Percentiles rank a stretch among this genome's conserved stretches.
Conservation (phyloP, 2,888 invertebrate species). For the Spodoptera exigua region DNA sequence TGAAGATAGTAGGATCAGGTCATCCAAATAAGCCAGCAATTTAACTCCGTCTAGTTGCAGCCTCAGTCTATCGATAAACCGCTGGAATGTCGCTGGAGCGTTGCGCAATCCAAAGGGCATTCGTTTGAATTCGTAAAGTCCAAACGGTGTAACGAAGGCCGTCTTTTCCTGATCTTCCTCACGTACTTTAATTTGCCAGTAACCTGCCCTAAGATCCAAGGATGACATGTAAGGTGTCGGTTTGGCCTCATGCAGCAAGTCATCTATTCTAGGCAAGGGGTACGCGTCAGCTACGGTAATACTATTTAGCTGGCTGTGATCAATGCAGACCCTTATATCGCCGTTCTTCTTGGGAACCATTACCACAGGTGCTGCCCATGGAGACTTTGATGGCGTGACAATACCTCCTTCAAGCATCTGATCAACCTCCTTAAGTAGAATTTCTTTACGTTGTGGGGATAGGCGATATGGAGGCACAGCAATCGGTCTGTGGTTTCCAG, state of each 20-base stretch:
- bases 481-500: constrained; percentile 13
- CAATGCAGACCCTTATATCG: constrained; percentile 63
- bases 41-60: too few relatives aligned
- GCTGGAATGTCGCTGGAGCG: constrained; percentile 55
- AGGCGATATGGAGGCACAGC: constrained; percentile 10
- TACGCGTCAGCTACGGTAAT: too few relatives aligned
- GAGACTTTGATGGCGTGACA: constrained; percentile 62
- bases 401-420: constrained; percentile 62
- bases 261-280: too few relatives aligned
- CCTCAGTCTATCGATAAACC: constrained; percentile 19
- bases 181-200: too few relatives aligned
- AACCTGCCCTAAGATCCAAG: too few relatives aligned
- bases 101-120: constrained; percentile 64
- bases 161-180: too few relatives aligned
- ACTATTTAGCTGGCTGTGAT: constrained; percentile 64
- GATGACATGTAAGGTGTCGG: too few relatives aligned
- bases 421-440: constrained; percentile 58
- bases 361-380: constrained; percentile 69
- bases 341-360: constrained; percentile 67
- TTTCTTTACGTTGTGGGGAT: constrained; percentile 3
- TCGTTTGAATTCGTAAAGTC: constrained; percentile 61
- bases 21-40: constrained; percentile 60
- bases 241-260: too few relatives aligned
- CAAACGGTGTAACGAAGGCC: too few relatives aligned
- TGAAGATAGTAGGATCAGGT: constrained; percentile 59